These are phyloP conservation scores for Trematomus bernacchii DNA, from an alignment of 2,797 vertebrate species.

Conservation along the genomic window DNA sequence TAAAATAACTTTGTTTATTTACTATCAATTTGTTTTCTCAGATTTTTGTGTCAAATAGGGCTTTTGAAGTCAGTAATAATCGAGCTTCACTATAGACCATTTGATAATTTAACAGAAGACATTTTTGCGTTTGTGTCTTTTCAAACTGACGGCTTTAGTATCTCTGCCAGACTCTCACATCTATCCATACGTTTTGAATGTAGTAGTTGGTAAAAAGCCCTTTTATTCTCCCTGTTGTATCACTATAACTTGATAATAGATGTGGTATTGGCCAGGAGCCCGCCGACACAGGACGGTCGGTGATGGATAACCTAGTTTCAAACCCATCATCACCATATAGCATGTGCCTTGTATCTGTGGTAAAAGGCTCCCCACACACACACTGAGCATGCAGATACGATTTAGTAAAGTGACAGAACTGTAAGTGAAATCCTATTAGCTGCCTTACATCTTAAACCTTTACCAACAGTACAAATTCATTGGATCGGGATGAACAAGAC, in stretches of 20 bases:
- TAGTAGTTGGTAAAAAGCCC: constrained; percentile 64
- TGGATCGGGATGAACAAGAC: background rate
- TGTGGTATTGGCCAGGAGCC: constrained; percentile 78
- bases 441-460: constrained; percentile 19
- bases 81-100: constrained; percentile 4
- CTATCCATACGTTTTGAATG: constrained; percentile 75
- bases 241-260: constrained; percentile 79
- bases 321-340: constrained; percentile 77
- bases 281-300: constrained; percentile 58
- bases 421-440: constrained; percentile 38
- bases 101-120: constrained; percentile 53
- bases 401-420: constrained; percentile 36
- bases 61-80: constrained; percentile 28
- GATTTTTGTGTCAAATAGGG: background rate
- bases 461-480: background rate
- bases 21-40: constrained; percentile 7
- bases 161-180: constrained; percentile 57
- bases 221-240: constrained; percentile 72
- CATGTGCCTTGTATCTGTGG: constrained; percentile 78
- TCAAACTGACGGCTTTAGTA: constrained; percentile 29
- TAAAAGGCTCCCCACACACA: constrained; percentile 43
- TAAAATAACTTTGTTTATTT: background rate
- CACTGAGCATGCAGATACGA: constrained; percentile 30
- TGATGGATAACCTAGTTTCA: constrained; percentile 85
- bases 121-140: constrained; percentile 41